phyloP scores from a whole-genome alignment of 1,140 invertebrate genomes.

The Oreohelix idahoensis region DNA sequence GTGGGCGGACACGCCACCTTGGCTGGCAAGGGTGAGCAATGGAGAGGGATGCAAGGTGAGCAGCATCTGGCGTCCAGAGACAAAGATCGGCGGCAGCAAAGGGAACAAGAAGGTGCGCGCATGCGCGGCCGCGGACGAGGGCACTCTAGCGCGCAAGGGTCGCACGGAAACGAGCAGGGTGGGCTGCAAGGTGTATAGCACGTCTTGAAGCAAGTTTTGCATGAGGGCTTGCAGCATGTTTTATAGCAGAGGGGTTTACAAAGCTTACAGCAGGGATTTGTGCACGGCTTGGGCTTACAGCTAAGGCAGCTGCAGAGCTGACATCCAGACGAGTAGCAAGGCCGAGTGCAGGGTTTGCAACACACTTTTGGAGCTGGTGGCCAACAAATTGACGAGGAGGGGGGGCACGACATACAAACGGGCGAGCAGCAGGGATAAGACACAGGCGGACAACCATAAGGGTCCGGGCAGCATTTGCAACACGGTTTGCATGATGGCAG shows the following conservation, averaged over 20 bases:
- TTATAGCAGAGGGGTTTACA: not conserved
- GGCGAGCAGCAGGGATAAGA: not conserved
- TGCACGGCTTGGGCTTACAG: not conserved
- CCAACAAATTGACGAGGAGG: not conserved
- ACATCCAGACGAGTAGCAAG: not conserved
- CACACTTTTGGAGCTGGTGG: not conserved
- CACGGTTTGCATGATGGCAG: not conserved
- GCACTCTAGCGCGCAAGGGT: not conserved
- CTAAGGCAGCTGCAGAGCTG: not conserved
- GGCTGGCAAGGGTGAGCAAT: not conserved
- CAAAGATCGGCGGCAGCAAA: not conserved
- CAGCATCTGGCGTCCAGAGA: not conserved
- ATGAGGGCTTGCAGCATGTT: not conserved
- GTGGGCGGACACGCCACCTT: not conserved
- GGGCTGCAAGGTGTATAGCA: not conserved
- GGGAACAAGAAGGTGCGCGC: not conserved
- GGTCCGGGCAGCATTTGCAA: not conserved
- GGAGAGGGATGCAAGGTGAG: not conserved
- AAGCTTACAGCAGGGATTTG: not conserved
- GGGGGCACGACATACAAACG: not conserved
- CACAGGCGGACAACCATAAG: not conserved
- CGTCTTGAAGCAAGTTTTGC: not conserved
- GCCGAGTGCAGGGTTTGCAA: not conserved
- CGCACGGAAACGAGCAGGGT: not conserved
- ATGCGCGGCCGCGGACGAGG: not conserved